A percentile compares a stretch with the other conserved stretches of the same genome.
Evolutionary conservation across 2,113 vertebrate species (phyloP).

Genomic region (Brachypodius melanocephalos): DNA sequence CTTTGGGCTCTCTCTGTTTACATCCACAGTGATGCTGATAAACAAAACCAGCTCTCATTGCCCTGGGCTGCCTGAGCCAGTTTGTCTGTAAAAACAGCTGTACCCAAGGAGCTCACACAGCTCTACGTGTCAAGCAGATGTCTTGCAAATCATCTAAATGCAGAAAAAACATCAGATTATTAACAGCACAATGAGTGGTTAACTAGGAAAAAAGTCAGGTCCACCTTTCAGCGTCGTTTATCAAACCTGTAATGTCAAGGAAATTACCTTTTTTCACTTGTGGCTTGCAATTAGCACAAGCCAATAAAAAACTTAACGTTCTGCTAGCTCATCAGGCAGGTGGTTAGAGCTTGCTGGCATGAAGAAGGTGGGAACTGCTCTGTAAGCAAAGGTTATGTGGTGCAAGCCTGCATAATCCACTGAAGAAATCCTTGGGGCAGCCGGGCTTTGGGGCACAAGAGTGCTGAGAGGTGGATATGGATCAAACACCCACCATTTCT

Average conservation of each 20-base stretch:
- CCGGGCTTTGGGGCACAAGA: not conserved
- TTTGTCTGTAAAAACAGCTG: not conserved
- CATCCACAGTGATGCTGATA: not conserved
- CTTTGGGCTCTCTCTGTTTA: not conserved
- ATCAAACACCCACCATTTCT: not conserved
- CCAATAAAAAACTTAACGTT: not conserved
- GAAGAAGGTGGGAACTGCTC: conserved; percentile 25
- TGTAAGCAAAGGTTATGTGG: not conserved
- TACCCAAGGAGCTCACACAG: not conserved
- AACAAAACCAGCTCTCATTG: not conserved
- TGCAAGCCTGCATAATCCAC: not conserved
- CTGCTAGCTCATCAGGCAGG: conserved; percentile 37
- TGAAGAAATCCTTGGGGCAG: not conserved
- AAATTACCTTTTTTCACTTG: conserved; percentile 8
- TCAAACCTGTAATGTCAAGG: not conserved
- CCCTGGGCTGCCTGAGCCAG: not conserved
- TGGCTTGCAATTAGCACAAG: conserved; percentile 26
- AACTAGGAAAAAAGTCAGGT: not conserved
- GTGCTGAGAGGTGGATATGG: not conserved
- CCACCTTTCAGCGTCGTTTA: not conserved
- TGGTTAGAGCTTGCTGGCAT: not conserved
- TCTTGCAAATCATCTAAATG: not conserved
- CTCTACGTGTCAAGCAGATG: not conserved
- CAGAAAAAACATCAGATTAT: not conserved
- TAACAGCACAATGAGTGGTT: not conserved